A percentile compares a stretch with the other conserved stretches of the same genome.
Evolutionary conservation across 2,113 vertebrate species (phyloP).

Genomic region (Gallinago media): DNA sequence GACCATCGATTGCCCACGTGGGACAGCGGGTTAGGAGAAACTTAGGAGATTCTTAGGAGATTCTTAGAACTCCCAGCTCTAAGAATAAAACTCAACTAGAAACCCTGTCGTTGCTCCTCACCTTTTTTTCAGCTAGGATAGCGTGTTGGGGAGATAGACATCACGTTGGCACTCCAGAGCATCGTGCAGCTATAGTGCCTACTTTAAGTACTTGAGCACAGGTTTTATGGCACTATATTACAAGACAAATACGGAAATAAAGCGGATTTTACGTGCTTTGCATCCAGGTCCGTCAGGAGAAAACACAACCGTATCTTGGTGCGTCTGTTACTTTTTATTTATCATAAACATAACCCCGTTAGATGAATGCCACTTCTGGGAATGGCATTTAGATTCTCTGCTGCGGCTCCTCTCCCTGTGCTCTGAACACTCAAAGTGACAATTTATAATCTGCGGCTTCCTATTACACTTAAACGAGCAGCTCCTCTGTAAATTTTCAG

Average conservation of each 20-base stretch:
- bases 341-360: not conserved
- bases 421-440: not conserved
- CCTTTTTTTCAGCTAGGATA: not conserved
- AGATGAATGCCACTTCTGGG: not conserved
- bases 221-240: not conserved
- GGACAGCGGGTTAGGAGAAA: not conserved
- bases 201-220: not conserved
- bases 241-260: not conserved
- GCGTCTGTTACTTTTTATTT: not conserved
- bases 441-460: constrained; percentile 1
- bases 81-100: not conserved
- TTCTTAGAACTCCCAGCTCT: not conserved
- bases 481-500: not conserved
- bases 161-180: accelerated
- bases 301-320: not conserved
- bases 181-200: not conserved
- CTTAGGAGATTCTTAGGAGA: too few species aligned
- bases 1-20: not conserved
- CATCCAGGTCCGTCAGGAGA: not conserved
- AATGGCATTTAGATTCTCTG: not conserved
- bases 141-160: not conserved
- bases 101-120: not conserved
- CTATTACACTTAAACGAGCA: not conserved
- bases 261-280: not conserved
- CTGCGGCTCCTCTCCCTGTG: not conserved